A percentile compares a stretch with the other conserved stretches of the same genome.
Conservation (phyloP, 2,797 vertebrate species). For the Esox lucius region DNA sequence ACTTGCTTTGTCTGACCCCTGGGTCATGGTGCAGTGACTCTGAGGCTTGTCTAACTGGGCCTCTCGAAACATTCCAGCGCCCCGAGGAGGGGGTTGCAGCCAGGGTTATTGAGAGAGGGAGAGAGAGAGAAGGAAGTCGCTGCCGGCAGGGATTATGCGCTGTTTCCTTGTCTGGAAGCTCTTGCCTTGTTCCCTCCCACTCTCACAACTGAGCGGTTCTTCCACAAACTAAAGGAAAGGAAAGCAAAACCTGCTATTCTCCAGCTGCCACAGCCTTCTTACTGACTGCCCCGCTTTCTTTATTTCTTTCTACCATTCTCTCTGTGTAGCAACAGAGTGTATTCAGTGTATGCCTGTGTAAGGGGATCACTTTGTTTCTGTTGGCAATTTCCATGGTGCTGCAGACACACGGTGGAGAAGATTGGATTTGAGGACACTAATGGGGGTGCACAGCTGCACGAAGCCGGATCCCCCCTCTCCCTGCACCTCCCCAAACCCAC, state of each 20-base stretch:
- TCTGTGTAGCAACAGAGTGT: slow-evolving; percentile 7
- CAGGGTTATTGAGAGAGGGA: slow-evolving; percentile 65
- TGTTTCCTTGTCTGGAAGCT: slow-evolving; percentile 82
- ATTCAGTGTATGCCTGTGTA: slow-evolving; percentile 55
- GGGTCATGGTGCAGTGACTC: slow-evolving; percentile 98
- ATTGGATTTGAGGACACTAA: slow-evolving; percentile 68
- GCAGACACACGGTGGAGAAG: slow-evolving; percentile 62
- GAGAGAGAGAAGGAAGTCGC: slow-evolving; percentile 84
- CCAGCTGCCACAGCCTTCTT: slow-evolving; percentile 61
- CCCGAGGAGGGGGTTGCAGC: slow-evolving; percentile 82
- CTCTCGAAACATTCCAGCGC: slow-evolving; percentile 94
- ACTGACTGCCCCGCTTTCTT: slow-evolving; percentile 50
- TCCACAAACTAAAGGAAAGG: slow-evolving; percentile 66
- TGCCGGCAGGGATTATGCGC: slow-evolving; percentile 87
- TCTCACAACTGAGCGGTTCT: slow-evolving; percentile 62
- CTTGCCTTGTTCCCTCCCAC: slow-evolving; percentile 84
- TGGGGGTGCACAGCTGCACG: slow-evolving; percentile 85
- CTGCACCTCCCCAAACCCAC: slow-evolving; percentile 48
- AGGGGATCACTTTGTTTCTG: slow-evolving; percentile 74
- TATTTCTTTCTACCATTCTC: slow-evolving; percentile 35
- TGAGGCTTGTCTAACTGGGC: slow-evolving; percentile 92
- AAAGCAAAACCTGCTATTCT: slow-evolving; percentile 74
- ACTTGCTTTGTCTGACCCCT: slow-evolving; percentile 81
- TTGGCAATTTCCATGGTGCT: slow-evolving; percentile 63
- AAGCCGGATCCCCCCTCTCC: slow-evolving; percentile 74